Base-by-base conservation (phyloP, 2,797 vertebrate species). In the Melanotaenia parkinsoni region DNA sequence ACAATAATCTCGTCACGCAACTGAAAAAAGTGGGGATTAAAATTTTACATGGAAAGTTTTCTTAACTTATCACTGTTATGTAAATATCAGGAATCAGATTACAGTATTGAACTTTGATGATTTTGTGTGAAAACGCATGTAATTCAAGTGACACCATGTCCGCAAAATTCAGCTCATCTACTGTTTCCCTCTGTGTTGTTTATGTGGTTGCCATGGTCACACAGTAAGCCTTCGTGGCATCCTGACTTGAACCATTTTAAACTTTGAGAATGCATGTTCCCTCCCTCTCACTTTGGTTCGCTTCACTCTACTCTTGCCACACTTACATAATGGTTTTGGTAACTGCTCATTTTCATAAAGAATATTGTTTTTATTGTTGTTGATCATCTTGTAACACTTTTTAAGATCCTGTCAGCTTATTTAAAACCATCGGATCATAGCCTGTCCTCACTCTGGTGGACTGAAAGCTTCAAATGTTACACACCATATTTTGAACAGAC, bases 151-250 rank as follows among this genome's bases (percentile, higher is more conserved):
- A 50, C 20, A 50, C 47, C 47, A 50, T 7, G 7, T 8, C 45
- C 6, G 4, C 45, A 47, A 47, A 53, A 35, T 16, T 68, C 30
- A 16, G 56, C 56, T 58, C 40, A 58, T 20, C 8, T 28, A 38
- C 22, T 5, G 5, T 28, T 60, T 50, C n/a, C 56, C 20, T 51
- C 22, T 69, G n/a, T 51, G 30, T 50, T 43, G n/a, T 47, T 67
- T 58, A 40, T 18, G 40, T 20, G 40, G 66, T 50, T 18, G 14
- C 66, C 30, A 47, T 58, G 40, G 66, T 47, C 20, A 47, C 38
- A 33, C 28, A 11, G 28, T 2, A n/a, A 50, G 28, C 9, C 66
- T 30, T 33, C 12, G 56, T 35, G 43, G 4, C 40, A 35, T 50
- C 30, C 22, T 24, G 13, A 22, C 28, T 58, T 24, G 40, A 68